A percentile compares a stretch with the other conserved stretches of the same genome.
These are phyloP conservation scores for Alcis repandata DNA, from an alignment of 2,888 invertebrate genomes.

Conservation along the genomic window DNA sequence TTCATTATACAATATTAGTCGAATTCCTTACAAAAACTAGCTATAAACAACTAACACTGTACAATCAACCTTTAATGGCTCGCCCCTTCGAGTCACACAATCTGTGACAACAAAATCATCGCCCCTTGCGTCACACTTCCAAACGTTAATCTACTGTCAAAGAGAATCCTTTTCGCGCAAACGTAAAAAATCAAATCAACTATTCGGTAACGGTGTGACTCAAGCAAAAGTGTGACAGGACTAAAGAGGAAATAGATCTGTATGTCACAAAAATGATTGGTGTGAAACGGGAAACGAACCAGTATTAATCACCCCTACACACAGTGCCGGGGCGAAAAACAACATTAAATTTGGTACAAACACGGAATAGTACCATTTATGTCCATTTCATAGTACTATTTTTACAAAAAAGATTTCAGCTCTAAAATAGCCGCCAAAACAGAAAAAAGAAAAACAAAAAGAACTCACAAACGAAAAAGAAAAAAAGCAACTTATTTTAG, in stretches of 20 bases:
- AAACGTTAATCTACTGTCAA: neutral
- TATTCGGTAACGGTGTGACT: neutral
- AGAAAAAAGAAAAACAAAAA: neutral
- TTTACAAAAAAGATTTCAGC: neutral
- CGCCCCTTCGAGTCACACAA: neutral
- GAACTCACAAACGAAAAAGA: neutral
- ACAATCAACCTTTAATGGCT: slow-evolving; percentile 56
- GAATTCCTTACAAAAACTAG: slow-evolving; percentile 63
- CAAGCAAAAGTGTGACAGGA: neutral
- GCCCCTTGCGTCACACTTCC: neutral
- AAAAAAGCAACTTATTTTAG: neutral
- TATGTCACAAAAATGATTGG: neutral
- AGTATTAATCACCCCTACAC: slow-evolving; percentile 54
- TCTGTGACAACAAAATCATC: neutral
- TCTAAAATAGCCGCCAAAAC: neutral
- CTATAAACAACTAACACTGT: slow-evolving; percentile 64
- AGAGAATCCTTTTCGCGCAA: neutral
- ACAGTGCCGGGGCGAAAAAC: slow-evolving; percentile 60
- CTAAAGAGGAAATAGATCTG: neutral
- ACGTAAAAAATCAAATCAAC: neutral
- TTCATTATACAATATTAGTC: slow-evolving; percentile 70
- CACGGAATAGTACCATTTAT: slow-evolving; percentile 46
- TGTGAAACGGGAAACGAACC: slow-evolving; percentile 6
- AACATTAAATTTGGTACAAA: slow-evolving; percentile 58
- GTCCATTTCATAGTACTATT: neutral